A percentile compares a stretch with the other conserved stretches of the same genome.
These are phyloP conservation scores for Zoroaster sp. DNA, from an alignment of 53 echinoderm and acorn worm genomes.

Conservation along the genomic window DNA sequence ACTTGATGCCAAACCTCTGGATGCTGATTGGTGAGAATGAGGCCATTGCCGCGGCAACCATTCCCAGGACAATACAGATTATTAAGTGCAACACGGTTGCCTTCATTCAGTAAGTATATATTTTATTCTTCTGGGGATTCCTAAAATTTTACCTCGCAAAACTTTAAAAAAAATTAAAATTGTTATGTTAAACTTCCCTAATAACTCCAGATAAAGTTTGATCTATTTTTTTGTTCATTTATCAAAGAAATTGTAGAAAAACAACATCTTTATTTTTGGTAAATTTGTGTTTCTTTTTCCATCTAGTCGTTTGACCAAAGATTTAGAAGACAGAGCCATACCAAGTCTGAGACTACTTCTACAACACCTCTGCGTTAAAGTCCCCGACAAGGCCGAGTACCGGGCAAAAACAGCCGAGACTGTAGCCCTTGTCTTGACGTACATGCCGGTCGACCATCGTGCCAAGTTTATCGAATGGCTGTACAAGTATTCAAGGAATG, in stretches of 20 bases:
- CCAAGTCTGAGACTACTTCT: slow-evolving; percentile 69
- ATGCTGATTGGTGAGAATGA: slow-evolving; percentile 96
- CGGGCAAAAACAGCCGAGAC: slow-evolving; percentile 67
- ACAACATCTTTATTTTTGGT: no score
- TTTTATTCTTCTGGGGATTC: no score
- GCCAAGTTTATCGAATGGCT: slow-evolving; percentile 89
- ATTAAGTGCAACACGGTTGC: slow-evolving; percentile 75
- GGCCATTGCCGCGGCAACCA: slow-evolving; percentile 65
- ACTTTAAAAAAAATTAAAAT: no score
- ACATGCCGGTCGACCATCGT: slow-evolving; percentile 56
- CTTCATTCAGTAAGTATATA: slow-evolving; percentile 69
- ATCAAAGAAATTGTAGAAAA: no score
- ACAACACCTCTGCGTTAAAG: slow-evolving; percentile 91
- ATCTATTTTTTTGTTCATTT: no score
- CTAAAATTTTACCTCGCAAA: no score
- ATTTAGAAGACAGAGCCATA: slow-evolving; percentile 64
- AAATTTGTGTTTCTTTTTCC: background rate
- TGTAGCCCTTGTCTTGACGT: slow-evolving; percentile 64
- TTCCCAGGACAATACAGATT: slow-evolving; percentile 66
- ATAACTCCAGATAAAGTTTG: no score
- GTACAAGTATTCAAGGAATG: slow-evolving; percentile 81
- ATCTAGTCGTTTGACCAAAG: slow-evolving; percentile 66
- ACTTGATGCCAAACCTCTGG: slow-evolving; percentile 79
- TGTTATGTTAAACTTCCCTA: no score
- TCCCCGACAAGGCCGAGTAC: slow-evolving; percentile 93